Base-by-base conservation (phyloP, 2,888 invertebrate genomes). In the Drosophila tripunctata region DNA sequence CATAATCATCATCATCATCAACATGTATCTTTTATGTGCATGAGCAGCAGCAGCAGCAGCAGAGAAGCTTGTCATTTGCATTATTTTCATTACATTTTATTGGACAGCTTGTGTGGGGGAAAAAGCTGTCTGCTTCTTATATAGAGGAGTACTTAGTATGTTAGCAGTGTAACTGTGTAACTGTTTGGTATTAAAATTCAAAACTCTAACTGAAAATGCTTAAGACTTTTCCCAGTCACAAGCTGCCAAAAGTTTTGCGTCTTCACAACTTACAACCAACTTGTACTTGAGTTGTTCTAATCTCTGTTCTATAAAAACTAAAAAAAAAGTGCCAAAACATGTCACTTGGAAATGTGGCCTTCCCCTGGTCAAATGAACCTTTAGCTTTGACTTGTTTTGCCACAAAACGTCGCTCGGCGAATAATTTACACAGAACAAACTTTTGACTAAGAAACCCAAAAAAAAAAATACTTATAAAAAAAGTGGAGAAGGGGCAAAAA, bases 341-440 rank as follows among this genome's bases (percentile, higher is more conserved):
- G 85, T 87, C 79, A 81, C 85, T 76, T 83, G 63, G 56, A 61
- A 66, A 66, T 51, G 41, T 38, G 52, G 27, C 15, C 38, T 36
- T 3, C 33, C 14, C 35, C 31, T n/a, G 15, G 17, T 35, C 38
- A 72, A 67, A 73, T 56, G 69, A 73, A 73, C 71, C 61, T 70
- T 64, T 67, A 51, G 57, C 75, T 73, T 71, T 71, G 78, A 77
- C 63, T 80, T 81, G 84, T 86, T 81, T 81, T 76, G 71, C 52
- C 70, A 62, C 72, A 56, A 75, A n/a, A 65, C 71, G 70, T 65
- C 58, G 67, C 73, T 81, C n/a, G n/a, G 65, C 82, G 76, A 83
- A 83, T 87, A 83, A 83, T 87, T 85, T 83, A 87, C 86, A 85
- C 64, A 76, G 50, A 65, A 52, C 72, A 81, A 82, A 75, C 78